These are phyloP conservation scores for Palythoa heliodiscus DNA, from an alignment of 92 coral and sea anemone species.

Conservation along the genomic window DNA sequence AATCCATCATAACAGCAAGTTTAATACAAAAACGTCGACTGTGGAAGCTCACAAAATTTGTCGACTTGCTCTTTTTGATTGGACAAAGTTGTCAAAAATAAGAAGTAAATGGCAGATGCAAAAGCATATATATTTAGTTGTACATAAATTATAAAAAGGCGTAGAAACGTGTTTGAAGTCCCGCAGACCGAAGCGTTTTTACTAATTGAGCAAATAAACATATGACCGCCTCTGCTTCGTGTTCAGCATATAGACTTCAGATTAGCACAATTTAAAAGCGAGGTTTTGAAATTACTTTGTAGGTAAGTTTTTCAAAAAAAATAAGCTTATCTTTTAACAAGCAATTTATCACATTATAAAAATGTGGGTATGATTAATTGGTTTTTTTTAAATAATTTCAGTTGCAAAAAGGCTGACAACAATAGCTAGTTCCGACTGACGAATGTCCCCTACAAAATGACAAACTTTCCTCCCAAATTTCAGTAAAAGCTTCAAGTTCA, in stretches of 20 bases:
- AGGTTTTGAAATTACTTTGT: neutral
- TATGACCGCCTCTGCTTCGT: neutral
- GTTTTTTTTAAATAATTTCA: neutral
- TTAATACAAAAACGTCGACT: neutral
- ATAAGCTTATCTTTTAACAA: neutral
- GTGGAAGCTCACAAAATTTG: too few species aligned
- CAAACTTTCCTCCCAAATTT: neutral
- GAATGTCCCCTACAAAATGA: neutral
- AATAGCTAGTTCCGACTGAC: neutral
- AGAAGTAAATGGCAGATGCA: neutral
- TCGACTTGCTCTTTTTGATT: neutral
- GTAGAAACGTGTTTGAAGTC: neutral
- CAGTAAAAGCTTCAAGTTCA: neutral
- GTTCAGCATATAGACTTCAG: neutral
- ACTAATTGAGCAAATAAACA: constrained; percentile 21
- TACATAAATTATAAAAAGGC: neutral
- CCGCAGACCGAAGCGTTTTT: constrained; percentile 9
- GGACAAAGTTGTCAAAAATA: neutral
- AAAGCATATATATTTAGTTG: too few species aligned
- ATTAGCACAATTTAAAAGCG: neutral
- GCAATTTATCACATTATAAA: neutral
- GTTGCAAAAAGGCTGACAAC: neutral
- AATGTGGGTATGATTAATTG: neutral
- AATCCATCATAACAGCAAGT: neutral
- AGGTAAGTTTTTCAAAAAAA: neutral